phyloP scores from a whole-genome alignment of 1,140 invertebrate genomes.

The Leucophenga varia region DNA sequence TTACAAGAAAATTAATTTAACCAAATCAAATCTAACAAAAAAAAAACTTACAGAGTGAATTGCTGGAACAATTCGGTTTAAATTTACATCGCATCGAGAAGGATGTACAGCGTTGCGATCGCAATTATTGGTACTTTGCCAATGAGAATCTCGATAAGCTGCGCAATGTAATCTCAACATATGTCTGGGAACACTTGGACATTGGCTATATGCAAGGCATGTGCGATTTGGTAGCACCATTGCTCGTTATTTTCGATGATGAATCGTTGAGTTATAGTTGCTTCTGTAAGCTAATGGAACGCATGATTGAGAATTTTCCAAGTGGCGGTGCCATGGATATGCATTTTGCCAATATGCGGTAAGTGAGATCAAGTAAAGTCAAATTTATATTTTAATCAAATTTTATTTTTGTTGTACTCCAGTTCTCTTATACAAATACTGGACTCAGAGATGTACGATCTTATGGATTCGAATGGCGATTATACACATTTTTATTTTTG shows the following conservation, averaged over 20 bases:
- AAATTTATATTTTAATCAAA: background rate
- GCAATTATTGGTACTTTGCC: slow-evolving; percentile 90
- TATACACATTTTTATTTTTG: slow-evolving; percentile 98
- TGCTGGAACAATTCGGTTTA: slow-evolving; percentile 83
- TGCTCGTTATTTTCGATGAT: slow-evolving; percentile 90
- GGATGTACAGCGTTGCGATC: slow-evolving; percentile 91
- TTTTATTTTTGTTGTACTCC: slow-evolving; percentile 17
- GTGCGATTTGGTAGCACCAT: slow-evolving; percentile 92
- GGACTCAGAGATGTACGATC: slow-evolving; percentile 89
- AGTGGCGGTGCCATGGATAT: slow-evolving; percentile 91
- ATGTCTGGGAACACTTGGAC: slow-evolving; percentile 92
- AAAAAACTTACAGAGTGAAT: slow-evolving; percentile 73
- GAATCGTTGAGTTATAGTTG: slow-evolving; percentile 90
- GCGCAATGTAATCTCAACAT: slow-evolving; percentile 96
- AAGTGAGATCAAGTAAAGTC: slow-evolving; percentile 13
- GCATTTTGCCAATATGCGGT: slow-evolving; percentile 94
- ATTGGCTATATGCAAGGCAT: slow-evolving; percentile 91
- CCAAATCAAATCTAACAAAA: too few relatives aligned
- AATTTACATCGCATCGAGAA: slow-evolving; percentile 95
- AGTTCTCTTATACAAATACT: slow-evolving; percentile 82
- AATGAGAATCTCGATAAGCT: slow-evolving; percentile 88
- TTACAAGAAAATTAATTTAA: too few relatives aligned
- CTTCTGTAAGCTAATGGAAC: slow-evolving; percentile 86
- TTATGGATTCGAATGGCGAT: slow-evolving; percentile 93
- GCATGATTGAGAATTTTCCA: slow-evolving; percentile 91